phyloP scores from a whole-genome alignment of 2,113 vertebrate genomes.

The Microtus oregoni region DNA sequence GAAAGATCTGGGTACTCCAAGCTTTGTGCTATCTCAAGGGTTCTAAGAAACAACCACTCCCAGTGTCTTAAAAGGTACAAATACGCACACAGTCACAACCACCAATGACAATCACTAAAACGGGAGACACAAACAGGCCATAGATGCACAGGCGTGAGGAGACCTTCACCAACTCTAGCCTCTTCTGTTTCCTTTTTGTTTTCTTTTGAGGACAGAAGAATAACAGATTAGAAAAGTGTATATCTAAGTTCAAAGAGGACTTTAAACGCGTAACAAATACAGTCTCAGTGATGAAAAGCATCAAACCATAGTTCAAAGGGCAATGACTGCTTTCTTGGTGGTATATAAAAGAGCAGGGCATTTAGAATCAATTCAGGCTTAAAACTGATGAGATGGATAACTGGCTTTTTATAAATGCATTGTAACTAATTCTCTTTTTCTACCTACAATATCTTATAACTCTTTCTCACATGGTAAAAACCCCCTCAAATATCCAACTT shows the following conservation, averaged over 20 bases:
- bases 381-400: slow-evolving; percentile 58
- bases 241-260: slow-evolving; percentile 41
- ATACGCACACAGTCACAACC: neutral
- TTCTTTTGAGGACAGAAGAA: neutral
- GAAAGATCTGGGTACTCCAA: neutral
- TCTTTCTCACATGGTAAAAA: slow-evolving; percentile 39
- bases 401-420: slow-evolving; percentile 53
- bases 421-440: slow-evolving; percentile 19
- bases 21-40: neutral
- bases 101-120: neutral
- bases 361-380: slow-evolving; percentile 53
- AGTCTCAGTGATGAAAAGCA: slow-evolving; percentile 9
- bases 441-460: slow-evolving; percentile 26
- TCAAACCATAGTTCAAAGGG: neutral
- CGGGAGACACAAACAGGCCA: neutral
- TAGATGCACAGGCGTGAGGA: neutral
- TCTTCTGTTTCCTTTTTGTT: neutral
- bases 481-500: neutral
- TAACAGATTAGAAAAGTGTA: neutral
- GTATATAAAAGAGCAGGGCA: slow-evolving; percentile 18
- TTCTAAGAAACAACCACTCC: neutral
- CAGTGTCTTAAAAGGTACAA: neutral
- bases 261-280: slow-evolving; percentile 47
- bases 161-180: neutral
- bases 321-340: slow-evolving; percentile 13